Evolutionary conservation across 2,888 invertebrate genomes (phyloP).

Genomic region (Ophion ellenae): DNA sequence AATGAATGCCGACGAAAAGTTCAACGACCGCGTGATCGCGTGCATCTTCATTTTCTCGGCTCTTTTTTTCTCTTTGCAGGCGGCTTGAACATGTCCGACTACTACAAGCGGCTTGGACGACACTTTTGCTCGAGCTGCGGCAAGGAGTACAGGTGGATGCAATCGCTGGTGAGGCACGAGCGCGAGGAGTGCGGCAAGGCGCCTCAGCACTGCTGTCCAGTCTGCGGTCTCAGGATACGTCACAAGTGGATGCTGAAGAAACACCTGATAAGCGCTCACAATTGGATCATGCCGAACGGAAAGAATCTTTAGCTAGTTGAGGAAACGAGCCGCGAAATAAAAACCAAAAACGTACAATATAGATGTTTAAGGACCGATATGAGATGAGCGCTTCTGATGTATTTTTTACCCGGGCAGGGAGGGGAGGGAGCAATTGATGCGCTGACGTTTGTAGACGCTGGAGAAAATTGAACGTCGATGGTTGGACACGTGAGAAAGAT

Average conservation of each 20-base stretch:
- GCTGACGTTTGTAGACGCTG: not conserved
- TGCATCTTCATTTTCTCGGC: constrained; percentile 49
- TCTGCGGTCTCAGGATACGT: constrained; percentile 81
- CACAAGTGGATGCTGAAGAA: constrained; percentile 83
- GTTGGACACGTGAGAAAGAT: not conserved
- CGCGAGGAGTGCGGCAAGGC: constrained; percentile 84
- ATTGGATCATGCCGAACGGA: constrained; percentile 64
- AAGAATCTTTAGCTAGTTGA: constrained; percentile 40
- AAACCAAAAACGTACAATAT: not conserved
- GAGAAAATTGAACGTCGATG: not conserved
- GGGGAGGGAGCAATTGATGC: not conserved
- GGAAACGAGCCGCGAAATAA: not conserved
- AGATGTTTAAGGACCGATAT: not conserved
- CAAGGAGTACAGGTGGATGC: constrained; percentile 90
- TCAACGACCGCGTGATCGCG: constrained; percentile 28
- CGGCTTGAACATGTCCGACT: constrained; percentile 71
- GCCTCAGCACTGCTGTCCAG: constrained; percentile 82
- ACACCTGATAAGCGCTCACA: constrained; percentile 79
- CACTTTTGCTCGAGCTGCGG: constrained; percentile 87
- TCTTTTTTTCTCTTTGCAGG: constrained; percentile 65
- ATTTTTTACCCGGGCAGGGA: constrained; percentile 44
- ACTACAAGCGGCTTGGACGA: constrained; percentile 79
- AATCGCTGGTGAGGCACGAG: constrained; percentile 88
- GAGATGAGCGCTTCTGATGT: not conserved
- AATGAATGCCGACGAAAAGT: not conserved